Conservation (phyloP, 2,113 vertebrate genomes). For the Mormoops blainvillei region DNA sequence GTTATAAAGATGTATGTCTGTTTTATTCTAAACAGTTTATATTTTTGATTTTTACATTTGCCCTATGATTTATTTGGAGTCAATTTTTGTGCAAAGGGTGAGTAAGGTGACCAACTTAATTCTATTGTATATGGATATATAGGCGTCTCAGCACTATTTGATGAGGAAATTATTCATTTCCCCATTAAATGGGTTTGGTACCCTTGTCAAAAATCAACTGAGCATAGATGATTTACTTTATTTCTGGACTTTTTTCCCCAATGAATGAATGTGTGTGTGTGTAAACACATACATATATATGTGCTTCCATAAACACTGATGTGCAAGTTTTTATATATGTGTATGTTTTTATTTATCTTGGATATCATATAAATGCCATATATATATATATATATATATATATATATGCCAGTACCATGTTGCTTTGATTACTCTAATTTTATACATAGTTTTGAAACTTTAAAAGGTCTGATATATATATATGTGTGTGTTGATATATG, state of each 20-base stretch:
- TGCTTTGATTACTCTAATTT: not conserved
- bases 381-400: too few relatives aligned
- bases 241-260: not conserved
- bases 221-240: not conserved
- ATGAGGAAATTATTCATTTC: not conserved
- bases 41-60: not conserved
- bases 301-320: too few relatives aligned
- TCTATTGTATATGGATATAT: not conserved
- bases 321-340: too few relatives aligned
- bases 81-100: accelerated
- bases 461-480: not conserved
- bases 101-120: not conserved
- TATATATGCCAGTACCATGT: not conserved
- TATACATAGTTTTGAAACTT: not conserved
- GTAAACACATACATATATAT: too few relatives aligned
- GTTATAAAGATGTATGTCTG: not conserved
- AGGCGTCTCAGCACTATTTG: not conserved
- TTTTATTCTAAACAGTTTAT: not conserved
- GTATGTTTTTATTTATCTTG: too few relatives aligned
- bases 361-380: too few relatives aligned
- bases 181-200: not conserved
- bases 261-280: too few relatives aligned
- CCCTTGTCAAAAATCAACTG: not conserved
- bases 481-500: not conserved
- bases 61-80: not conserved